These are phyloP conservation scores for Caenorhabditis imperialis DNA, from an alignment of 2,888 invertebrate species.

Conservation along the genomic window DNA sequence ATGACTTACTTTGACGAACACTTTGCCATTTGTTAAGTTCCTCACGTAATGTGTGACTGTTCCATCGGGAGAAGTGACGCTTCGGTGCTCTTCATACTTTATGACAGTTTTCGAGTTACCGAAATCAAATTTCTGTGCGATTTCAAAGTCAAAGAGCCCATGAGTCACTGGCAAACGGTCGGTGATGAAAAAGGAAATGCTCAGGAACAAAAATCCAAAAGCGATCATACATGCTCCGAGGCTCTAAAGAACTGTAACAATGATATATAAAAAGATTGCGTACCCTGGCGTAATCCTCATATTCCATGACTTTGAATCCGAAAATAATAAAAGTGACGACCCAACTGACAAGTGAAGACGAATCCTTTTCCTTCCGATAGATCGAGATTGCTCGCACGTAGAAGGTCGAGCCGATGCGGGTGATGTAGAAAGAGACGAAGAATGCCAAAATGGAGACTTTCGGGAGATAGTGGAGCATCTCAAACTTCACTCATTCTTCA, in stretches of 20 bases:
- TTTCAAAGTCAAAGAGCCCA: constrained; percentile 15
- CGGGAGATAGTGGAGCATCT: constrained; percentile 11
- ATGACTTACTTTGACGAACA: constrained; percentile 8
- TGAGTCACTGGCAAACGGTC: constrained; percentile 7
- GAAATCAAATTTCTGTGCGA: constrained; percentile 18
- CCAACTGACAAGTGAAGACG: constrained; percentile 11
- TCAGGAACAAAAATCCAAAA: constrained; percentile 21
- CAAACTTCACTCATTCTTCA: neutral
- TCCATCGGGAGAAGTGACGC: constrained; percentile 5
- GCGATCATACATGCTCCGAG: constrained; percentile 14
- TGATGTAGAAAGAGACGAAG: constrained; percentile 15
- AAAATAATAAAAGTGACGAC: constrained; percentile 16
- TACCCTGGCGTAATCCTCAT: constrained; percentile 22
- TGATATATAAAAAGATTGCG: too few relatives aligned
- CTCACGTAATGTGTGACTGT: neutral
- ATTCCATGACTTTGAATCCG: constrained; percentile 13
- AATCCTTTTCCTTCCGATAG: neutral
- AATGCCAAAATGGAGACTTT: constrained; percentile 12
- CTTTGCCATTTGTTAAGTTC: constrained; percentile 29
- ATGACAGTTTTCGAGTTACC: neutral
- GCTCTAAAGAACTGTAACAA: constrained; percentile 1
- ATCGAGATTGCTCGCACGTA: constrained; percentile 1
- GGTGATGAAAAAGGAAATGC: constrained; percentile 11
- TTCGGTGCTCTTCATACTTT: constrained; percentile 25
- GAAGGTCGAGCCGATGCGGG: neutral